These are phyloP conservation scores for Otus scops DNA, from an alignment of 2,797 vertebrate genomes.

Conservation along the genomic window DNA sequence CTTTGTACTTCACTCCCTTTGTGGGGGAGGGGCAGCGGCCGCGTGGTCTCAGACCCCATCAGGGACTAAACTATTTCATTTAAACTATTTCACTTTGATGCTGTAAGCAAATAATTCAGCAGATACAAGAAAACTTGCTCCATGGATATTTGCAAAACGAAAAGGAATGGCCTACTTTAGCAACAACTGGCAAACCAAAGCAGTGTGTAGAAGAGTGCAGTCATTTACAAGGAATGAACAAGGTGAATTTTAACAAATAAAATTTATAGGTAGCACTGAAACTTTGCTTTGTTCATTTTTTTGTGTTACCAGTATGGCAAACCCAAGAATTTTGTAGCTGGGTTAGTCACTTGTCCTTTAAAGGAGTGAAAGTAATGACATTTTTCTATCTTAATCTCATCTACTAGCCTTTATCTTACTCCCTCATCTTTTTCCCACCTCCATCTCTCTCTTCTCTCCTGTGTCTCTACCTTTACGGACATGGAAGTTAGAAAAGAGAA, in stretches of 20 bases:
- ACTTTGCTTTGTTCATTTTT: background rate
- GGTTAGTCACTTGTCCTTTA: background rate
- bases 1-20: too few relatives aligned
- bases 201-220: background rate
- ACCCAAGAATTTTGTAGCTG: background rate
- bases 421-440: background rate
- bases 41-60: too few relatives aligned
- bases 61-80: too few relatives aligned
- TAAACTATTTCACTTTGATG: too few relatives aligned
- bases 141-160: background rate
- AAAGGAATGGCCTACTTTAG: background rate
- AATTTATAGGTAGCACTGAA: background rate
- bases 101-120: background rate
- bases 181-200: background rate
- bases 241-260: background rate
- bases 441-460: background rate
- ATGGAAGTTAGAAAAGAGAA: background rate
- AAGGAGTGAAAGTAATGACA: background rate
- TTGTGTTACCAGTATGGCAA: background rate
- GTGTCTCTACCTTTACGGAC: background rate
- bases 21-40: too few relatives aligned
- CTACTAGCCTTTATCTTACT: background rate
- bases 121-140: background rate
- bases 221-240: background rate
- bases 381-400: background rate